Conservation (phyloP, 23 tunicate species). For the Halocynthia roretzi region DNA sequence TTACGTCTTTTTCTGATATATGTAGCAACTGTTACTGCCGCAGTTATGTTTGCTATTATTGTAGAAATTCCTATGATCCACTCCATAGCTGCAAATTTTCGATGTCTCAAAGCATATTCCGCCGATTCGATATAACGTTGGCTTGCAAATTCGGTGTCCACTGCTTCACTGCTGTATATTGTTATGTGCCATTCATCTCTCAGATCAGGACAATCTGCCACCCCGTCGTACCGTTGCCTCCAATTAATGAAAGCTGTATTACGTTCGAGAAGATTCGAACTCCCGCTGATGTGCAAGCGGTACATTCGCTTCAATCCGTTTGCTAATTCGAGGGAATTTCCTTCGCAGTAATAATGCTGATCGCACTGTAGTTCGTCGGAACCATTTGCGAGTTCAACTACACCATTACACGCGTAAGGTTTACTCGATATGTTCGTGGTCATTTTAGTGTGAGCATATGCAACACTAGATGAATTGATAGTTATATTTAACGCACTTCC, state of each 20-base stretch:
- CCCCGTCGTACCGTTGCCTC: conserved; percentile 6
- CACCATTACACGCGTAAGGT: neutral
- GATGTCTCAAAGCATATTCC: neutral
- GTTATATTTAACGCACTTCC: no score
- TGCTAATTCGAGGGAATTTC: neutral
- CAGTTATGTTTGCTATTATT: neutral
- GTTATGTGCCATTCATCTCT: conserved; percentile 20
- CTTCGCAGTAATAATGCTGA: neutral
- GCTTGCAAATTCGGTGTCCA: neutral
- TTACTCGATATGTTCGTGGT: neutral
- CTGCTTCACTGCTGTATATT: neutral
- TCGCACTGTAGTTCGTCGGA: conserved; percentile 4
- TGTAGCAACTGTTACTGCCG: neutral
- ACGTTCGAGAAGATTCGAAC: neutral
- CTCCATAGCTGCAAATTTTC: neutral
- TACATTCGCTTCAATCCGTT: neutral
- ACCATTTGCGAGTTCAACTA: neutral
- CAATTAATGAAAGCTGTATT: conserved; percentile 2
- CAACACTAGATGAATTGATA: neutral
- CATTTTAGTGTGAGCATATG: neutral
- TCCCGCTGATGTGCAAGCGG: neutral
- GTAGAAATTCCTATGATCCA: conserved; percentile 3
- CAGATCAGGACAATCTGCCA: conserved; percentile 11
- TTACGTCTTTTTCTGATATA: neutral
- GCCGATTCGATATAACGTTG: neutral